A percentile compares a stretch with the other conserved stretches of the same genome.
These are phyloP conservation scores for Steinernema scapterisci DNA, from an alignment of 2,888 invertebrate species.

Conservation along the genomic window DNA sequence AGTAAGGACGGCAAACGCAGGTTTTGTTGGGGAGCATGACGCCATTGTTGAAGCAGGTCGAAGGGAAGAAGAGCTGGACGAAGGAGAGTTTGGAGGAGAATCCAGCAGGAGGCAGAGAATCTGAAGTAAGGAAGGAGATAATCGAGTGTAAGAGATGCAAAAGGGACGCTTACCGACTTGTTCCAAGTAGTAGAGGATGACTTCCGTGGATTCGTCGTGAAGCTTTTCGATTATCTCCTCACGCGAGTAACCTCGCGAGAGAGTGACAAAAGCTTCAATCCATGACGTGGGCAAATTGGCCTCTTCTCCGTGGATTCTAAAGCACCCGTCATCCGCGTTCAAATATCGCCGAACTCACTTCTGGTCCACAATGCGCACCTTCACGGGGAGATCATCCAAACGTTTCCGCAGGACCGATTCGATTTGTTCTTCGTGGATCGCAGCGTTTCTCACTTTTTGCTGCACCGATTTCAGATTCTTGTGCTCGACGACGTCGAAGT, in stretches of 20 bases:
- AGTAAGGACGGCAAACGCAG: slow-evolving; percentile 34
- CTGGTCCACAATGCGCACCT: slow-evolving; percentile 9
- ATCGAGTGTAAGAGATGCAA: too few species aligned
- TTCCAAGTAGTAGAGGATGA: slow-evolving; percentile 23
- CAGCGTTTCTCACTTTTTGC: neutral
- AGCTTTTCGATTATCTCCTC: neutral
- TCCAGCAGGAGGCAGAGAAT: neutral
- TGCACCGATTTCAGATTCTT: neutral
- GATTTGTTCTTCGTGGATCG: neutral
- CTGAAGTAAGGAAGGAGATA: too few species aligned
- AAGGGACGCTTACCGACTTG: neutral
- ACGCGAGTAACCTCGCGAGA: neutral
- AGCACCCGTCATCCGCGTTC: neutral
- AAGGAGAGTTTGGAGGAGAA: neutral
- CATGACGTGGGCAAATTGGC: neutral
- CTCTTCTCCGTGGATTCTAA: slow-evolving; percentile 23
- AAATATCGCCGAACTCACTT: neutral
- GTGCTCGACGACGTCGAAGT: slow-evolving; percentile 13
- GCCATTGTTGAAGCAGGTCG: slow-evolving; percentile 34
- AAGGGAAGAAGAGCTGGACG: neutral
- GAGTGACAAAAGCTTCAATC: slow-evolving; percentile 1
- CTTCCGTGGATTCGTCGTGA: slow-evolving; percentile 7
- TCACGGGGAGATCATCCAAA: neutral
- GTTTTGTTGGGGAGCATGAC: slow-evolving; percentile 37
- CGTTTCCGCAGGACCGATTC: neutral